A percentile compares a stretch with the other conserved stretches of the same genome.
phyloP scores from a whole-genome alignment of 2,113 vertebrate species.

The Neopipo cinnamomea region DNA sequence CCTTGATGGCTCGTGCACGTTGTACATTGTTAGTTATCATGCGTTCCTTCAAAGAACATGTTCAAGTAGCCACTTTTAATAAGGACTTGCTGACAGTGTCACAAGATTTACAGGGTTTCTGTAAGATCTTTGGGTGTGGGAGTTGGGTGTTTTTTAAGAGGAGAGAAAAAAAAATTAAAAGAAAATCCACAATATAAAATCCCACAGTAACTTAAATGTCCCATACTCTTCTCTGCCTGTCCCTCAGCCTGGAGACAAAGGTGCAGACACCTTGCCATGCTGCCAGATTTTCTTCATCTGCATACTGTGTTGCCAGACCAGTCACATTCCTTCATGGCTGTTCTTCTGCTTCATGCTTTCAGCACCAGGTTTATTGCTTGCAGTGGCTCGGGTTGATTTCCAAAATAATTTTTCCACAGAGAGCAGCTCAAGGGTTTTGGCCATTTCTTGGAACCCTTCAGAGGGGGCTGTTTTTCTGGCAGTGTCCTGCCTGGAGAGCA shows the following conservation, averaged over 20 bases:
- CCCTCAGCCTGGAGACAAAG: neutral
- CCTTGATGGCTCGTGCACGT: neutral
- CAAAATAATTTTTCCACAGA: neutral
- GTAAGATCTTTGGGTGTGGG: neutral
- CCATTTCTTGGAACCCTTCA: neutral
- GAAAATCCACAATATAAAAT: neutral
- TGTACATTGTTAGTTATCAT: neutral
- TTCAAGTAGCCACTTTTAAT: conserved; percentile 17
- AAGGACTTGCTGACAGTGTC: neutral
- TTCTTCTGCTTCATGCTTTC: neutral
- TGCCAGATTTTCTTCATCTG: conserved; percentile 40
- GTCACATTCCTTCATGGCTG: neutral
- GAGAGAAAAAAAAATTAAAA: neutral
- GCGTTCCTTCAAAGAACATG: neutral
- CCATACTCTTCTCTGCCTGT: neutral
- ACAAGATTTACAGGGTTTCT: neutral
- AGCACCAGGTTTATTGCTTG: neutral
- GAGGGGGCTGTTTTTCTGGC: neutral
- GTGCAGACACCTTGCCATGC: neutral
- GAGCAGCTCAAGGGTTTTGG: neutral
- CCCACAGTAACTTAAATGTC: neutral
- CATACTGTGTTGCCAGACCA: neutral
- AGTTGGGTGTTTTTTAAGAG: neutral
- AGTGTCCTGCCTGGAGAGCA: neutral
- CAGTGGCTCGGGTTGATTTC: neutral